Conservation (phyloP, 2,888 invertebrate genomes). For the Drosophila nr. perissopoda region DNA sequence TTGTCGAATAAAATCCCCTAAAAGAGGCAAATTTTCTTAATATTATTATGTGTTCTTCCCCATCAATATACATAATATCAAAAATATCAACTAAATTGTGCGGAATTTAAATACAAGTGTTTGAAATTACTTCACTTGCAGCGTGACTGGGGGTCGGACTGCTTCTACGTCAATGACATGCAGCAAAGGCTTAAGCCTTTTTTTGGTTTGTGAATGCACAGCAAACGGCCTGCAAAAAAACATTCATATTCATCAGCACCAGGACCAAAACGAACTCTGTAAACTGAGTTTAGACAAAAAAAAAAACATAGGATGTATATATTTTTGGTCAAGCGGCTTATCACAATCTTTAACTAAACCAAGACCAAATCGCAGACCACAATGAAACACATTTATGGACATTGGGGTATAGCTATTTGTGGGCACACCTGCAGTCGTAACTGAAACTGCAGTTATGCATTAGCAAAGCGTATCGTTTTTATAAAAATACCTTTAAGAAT, state of each 20-base stretch:
- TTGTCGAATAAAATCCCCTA: neutral
- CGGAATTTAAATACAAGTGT: neutral
- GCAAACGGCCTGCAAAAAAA: neutral
- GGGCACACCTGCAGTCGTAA: neutral
- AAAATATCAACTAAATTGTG: neutral
- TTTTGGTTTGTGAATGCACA: neutral
- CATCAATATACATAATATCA: neutral
- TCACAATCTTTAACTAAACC: neutral
- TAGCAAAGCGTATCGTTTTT: neutral
- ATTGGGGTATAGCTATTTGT: neutral
- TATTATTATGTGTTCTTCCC: neutral
- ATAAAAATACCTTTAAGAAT: neutral
- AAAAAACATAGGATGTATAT: neutral
- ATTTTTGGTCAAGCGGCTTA: conserved; percentile 5
- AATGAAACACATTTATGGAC: neutral
- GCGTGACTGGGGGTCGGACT: neutral
- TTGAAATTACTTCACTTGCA: neutral
- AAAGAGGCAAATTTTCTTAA: neutral
- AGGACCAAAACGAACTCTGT: neutral
- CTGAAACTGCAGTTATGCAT: neutral
- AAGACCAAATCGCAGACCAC: neutral
- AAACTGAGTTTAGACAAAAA: neutral
- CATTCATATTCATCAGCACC: neutral
- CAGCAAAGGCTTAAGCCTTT: conserved; percentile 2
- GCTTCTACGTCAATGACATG: too few relatives aligned